These are phyloP conservation scores for Diaphora mendica DNA, from an alignment of 2,888 invertebrate species.

Conservation along the genomic window DNA sequence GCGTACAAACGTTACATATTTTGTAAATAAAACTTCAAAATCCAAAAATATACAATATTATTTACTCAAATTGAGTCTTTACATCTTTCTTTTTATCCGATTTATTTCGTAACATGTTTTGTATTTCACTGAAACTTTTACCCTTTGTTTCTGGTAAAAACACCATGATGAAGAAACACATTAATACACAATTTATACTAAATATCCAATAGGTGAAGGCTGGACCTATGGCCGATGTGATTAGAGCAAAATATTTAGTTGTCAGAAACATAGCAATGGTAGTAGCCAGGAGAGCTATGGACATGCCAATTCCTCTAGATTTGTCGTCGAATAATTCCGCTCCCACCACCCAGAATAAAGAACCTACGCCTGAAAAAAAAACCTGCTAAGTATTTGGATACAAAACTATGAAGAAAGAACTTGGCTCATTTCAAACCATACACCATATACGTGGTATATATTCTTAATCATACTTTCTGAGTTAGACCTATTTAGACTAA, in stretches of 20 bases:
- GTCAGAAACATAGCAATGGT: constrained; percentile 4
- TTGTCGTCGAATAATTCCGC: constrained; percentile 70
- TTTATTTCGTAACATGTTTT: constrained; percentile 54
- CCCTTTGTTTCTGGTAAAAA: constrained; percentile 77
- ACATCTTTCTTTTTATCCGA: neutral
- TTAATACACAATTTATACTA: constrained; percentile 52
- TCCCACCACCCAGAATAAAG: constrained; percentile 63
- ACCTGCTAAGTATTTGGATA: constrained; percentile 17
- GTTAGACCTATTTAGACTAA: neutral
- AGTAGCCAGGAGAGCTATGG: constrained; percentile 23
- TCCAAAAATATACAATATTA: neutral
- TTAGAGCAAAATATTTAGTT: constrained; percentile 28
- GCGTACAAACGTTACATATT: too few species aligned
- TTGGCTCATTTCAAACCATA: neutral
- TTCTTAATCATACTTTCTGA: neutral
- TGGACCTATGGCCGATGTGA: constrained; percentile 60
- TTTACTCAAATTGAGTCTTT: constrained; percentile 6
- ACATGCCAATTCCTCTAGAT: constrained; percentile 61
- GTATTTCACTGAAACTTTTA: constrained; percentile 71
- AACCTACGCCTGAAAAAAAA: constrained; percentile 66
- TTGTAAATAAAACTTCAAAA: neutral
- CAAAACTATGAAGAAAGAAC: neutral
- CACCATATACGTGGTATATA: too few species aligned
- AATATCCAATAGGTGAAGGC: constrained; percentile 66
- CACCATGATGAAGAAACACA: constrained; percentile 58